Conservation (phyloP, 2,113 vertebrate genomes). For the Cygnus buccinator region DNA sequence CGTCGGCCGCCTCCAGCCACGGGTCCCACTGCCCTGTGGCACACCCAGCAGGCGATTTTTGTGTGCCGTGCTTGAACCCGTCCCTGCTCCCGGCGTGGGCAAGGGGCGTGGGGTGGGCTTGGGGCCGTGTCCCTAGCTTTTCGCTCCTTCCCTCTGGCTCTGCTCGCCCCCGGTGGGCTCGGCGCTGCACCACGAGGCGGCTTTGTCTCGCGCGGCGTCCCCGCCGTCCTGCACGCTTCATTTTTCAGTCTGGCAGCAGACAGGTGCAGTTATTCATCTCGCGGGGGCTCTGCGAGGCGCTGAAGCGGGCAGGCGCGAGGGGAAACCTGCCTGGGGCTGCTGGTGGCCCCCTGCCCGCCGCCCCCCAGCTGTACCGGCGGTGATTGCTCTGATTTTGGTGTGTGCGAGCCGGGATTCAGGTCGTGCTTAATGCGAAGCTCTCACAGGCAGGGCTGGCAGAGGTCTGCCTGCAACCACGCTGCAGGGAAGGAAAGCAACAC, state of each 20-base stretch:
- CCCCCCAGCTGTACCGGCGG: background rate
- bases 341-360: background rate
- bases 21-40: no score
- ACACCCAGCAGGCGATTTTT: no score
- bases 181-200: background rate
- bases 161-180: background rate
- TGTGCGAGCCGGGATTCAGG: background rate
- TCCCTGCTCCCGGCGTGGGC: no score
- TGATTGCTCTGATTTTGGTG: background rate
- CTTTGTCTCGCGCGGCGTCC: conserved; percentile 48
- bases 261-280: conserved; percentile 22
- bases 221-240: conserved; percentile 10
- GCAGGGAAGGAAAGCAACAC: background rate
- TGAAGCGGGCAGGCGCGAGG: background rate
- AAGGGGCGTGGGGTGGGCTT: background rate
- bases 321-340: background rate
- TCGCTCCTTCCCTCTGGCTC: background rate
- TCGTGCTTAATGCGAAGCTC: background rate
- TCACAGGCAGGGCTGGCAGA: background rate
- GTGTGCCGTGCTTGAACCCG: no score
- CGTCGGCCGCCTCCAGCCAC: no score
- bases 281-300: background rate
- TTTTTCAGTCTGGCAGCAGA: conserved; percentile 59
- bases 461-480: background rate
- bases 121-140: rapidly evolving